Evolutionary conservation across 2,888 invertebrate species (phyloP).

Genomic region (Leistus spinibarbis): DNA sequence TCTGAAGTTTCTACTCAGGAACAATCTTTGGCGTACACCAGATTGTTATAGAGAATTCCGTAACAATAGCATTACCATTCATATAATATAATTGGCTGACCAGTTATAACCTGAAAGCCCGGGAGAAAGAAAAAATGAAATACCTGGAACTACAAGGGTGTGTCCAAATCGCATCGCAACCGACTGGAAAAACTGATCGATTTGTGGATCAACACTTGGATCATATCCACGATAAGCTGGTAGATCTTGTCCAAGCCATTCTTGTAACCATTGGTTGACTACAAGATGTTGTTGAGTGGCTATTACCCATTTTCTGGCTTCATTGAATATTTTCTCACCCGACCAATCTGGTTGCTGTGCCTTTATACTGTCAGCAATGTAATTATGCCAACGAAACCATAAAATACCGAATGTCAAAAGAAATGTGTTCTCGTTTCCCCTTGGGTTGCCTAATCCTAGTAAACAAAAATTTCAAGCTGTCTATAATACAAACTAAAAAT

Average conservation of each 20-base stretch:
- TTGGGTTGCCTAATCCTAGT: slow-evolving; percentile 60
- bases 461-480: background rate
- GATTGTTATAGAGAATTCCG: background rate
- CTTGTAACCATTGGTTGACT: slow-evolving; percentile 60
- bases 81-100: background rate
- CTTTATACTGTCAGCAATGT: slow-evolving; percentile 55
- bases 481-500: slow-evolving; percentile 38
- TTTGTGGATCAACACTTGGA: slow-evolving; percentile 63
- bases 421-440: slow-evolving; percentile 63
- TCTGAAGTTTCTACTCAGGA: too few species aligned
- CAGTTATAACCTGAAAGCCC: background rate
- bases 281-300: slow-evolving; percentile 61
- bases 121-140: too few species aligned
- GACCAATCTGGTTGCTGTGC: slow-evolving; percentile 53
- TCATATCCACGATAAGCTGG: slow-evolving; percentile 56
- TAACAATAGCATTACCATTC: background rate
- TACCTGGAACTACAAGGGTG: slow-evolving; percentile 63
- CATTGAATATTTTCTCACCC: slow-evolving; percentile 61
- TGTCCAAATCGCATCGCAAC: slow-evolving; percentile 68
- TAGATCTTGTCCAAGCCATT: slow-evolving; percentile 52
- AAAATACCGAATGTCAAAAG: slow-evolving; percentile 61
- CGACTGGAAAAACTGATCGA: slow-evolving; percentile 66
- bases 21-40: too few species aligned
- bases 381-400: slow-evolving; percentile 64
- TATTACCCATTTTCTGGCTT: slow-evolving; percentile 64